phyloP scores from a whole-genome alignment of 2,113 vertebrate genomes.

The Cyanocitta stelleri region DNA sequence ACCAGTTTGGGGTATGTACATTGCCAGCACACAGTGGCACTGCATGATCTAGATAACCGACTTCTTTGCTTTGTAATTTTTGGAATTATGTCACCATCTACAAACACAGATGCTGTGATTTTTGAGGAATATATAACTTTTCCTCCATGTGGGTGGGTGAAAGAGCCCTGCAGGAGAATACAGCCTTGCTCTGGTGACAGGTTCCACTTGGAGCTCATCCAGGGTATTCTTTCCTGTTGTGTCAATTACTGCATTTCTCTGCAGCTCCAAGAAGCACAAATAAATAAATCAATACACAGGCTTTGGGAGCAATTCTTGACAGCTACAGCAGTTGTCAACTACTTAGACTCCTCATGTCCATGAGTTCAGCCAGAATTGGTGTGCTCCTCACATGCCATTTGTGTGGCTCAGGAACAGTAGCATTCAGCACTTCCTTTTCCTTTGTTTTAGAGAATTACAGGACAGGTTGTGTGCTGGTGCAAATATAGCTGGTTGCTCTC shows the following conservation, averaged over 20 bases:
- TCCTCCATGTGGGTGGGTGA: background rate
- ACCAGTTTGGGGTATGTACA: background rate
- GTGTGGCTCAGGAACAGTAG: background rate
- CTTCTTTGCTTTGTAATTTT: background rate
- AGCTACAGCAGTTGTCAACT: background rate
- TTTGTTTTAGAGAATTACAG: conserved; percentile 41
- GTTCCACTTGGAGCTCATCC: background rate
- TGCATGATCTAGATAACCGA: background rate
- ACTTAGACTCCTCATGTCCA: background rate
- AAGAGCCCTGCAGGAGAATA: background rate
- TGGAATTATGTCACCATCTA: background rate
- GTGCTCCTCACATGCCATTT: background rate
- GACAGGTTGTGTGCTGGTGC: background rate
- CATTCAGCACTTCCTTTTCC: conserved; percentile 7
- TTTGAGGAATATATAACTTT: background rate
- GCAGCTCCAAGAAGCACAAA: background rate
- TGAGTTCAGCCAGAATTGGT: background rate
- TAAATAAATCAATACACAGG: background rate
- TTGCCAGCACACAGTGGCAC: background rate
- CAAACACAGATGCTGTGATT: background rate
- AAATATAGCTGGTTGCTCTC: conserved; percentile 11
- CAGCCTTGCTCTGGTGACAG: background rate
- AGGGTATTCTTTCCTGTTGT: background rate
- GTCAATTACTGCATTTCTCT: background rate
- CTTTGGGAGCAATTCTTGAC: background rate